These are phyloP conservation scores for Enteromius fasciolatus DNA, from an alignment of 2,797 vertebrate species.

Conservation along the genomic window DNA sequence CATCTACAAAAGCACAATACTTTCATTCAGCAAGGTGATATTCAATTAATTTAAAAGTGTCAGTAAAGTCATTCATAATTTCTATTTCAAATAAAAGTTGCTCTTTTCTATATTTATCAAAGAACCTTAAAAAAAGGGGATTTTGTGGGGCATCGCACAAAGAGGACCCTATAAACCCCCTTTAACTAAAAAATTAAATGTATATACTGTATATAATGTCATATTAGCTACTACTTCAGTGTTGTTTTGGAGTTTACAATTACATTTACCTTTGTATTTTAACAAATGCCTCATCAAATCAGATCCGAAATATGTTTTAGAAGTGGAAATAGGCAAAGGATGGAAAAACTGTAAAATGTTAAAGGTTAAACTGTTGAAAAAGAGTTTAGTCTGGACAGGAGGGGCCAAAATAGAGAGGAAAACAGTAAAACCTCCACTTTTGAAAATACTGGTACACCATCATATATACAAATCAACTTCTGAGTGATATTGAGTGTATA, in stretches of 20 bases:
- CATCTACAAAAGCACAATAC: constrained; percentile 70
- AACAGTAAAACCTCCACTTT: too few relatives aligned
- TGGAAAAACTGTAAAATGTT: too few relatives aligned
- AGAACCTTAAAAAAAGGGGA: neutral
- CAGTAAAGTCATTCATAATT: neutral
- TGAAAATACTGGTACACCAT: too few relatives aligned
- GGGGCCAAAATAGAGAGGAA: too few relatives aligned
- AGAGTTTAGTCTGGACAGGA: too few relatives aligned
- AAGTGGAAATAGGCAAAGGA: too few relatives aligned
- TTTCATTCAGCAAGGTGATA: neutral
- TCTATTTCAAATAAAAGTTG: neutral
- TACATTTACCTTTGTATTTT: neutral
- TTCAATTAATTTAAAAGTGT: neutral
- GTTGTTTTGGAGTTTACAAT: neutral
- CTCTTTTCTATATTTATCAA: neutral
- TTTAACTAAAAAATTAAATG: neutral
- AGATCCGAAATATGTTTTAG: too few relatives aligned
- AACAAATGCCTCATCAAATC: too few relatives aligned
- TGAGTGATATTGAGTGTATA: neutral
- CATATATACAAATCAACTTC: too few relatives aligned
- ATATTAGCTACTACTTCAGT: too few relatives aligned
- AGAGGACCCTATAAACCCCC: neutral
- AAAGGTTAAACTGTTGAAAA: too few relatives aligned
- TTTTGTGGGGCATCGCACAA: neutral
- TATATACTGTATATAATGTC: neutral